Evolutionary conservation across 2,797 vertebrate species (phyloP).

Genomic region (Pseudotriccus pelzelni): DNA sequence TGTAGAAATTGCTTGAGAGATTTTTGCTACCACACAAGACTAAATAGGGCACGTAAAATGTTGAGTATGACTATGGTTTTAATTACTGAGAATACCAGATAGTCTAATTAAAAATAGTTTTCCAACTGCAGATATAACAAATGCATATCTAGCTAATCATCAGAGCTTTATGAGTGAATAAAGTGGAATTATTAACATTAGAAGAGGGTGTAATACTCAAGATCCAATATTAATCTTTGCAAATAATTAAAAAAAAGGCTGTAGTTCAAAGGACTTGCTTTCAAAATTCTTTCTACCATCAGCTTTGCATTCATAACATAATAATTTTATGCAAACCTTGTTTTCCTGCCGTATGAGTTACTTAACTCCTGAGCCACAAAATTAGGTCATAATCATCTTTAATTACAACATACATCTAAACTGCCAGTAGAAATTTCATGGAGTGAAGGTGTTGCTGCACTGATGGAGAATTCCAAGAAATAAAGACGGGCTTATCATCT

Average conservation of each 20-base stretch:
- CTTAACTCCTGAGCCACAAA: slow-evolving; percentile 50
- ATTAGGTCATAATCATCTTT: slow-evolving; percentile 44
- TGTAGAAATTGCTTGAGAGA: background rate
- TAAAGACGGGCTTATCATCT: background rate
- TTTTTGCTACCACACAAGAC: background rate
- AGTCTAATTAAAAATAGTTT: slow-evolving; percentile 17
- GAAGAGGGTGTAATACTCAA: background rate
- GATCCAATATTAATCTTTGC: slow-evolving; percentile 21
- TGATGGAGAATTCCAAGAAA: slow-evolving; percentile 6
- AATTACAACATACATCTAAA: slow-evolving; percentile 64
- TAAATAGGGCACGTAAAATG: background rate
- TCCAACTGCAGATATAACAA: background rate
- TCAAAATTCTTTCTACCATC: slow-evolving; percentile 25
- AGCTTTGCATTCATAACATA: slow-evolving; percentile 58
- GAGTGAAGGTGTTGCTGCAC: background rate
- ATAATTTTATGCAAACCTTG: slow-evolving; percentile 54
- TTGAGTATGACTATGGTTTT: background rate
- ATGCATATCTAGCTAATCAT: background rate
- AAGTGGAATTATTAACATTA: slow-evolving; percentile 15
- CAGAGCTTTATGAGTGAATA: background rate
- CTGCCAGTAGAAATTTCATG: slow-evolving; percentile 61
- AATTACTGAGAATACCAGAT: background rate
- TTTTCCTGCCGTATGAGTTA: slow-evolving; percentile 49
- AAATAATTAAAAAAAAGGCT: background rate
- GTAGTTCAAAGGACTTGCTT: slow-evolving; percentile 41